Evolutionary conservation across 2,888 invertebrate genomes (phyloP).

Genomic region (Cataglyphis livida): DNA sequence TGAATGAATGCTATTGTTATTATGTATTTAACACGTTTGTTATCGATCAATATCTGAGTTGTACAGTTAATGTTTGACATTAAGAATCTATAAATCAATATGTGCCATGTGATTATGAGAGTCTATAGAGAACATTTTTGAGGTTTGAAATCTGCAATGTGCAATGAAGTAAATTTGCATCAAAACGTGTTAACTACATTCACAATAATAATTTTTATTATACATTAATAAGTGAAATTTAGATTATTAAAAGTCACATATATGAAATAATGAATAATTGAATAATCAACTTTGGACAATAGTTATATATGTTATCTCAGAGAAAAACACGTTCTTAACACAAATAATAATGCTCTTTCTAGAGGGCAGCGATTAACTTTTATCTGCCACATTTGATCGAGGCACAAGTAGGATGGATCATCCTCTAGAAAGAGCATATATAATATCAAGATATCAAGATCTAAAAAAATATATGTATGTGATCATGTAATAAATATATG

Average conservation of each 20-base stretch:
- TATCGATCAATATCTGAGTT: conserved; percentile 20
- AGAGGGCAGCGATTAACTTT: too few relatives aligned
- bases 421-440: too few relatives aligned
- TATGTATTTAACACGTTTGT: conserved; percentile 53
- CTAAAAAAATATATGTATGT: conserved; percentile 13
- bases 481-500: conserved; percentile 44
- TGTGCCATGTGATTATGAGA: conserved; percentile 50
- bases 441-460: conserved; percentile 14
- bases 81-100: conserved; percentile 51
- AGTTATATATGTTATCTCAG: conserved; percentile 39
- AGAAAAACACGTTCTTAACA: conserved; percentile 27
- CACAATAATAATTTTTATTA: conserved; percentile 50
- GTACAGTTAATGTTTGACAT: conserved; percentile 46
- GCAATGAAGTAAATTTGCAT: background rate
- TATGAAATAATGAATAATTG: background rate
- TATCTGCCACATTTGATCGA: too few relatives aligned
- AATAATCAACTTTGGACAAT: conserved; percentile 57
- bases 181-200: conserved; percentile 51
- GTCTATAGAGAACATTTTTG: background rate
- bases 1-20: conserved; percentile 36
- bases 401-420: too few relatives aligned
- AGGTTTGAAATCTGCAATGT: background rate
- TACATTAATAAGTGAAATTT: conserved; percentile 54
- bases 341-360: background rate
- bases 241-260: conserved; percentile 43